Evolutionary conservation across 2,888 invertebrate species (phyloP).

Genomic region (Stenodema calcarata): DNA sequence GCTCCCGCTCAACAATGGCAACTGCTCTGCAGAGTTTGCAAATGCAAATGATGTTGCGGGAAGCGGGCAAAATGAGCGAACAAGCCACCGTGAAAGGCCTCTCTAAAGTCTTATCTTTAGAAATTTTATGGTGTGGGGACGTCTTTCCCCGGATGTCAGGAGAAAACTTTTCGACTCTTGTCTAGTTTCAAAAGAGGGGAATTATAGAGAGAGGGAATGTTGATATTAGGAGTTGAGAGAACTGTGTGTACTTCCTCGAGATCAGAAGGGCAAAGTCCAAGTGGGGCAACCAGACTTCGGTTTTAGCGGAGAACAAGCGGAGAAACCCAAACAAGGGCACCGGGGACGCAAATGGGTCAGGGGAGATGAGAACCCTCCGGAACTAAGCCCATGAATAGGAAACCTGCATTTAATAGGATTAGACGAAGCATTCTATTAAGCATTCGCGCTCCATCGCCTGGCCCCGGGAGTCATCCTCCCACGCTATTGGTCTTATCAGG

Average conservation of each 20-base stretch:
- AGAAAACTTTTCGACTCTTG: background rate
- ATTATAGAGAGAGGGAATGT: background rate
- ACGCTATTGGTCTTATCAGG: conserved; percentile 30
- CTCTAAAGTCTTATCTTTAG: background rate
- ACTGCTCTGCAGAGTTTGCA: conserved; percentile 10
- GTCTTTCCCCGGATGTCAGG: background rate
- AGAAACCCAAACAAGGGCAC: conserved; percentile 15
- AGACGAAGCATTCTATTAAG: conserved; percentile 30
- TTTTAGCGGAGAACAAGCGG: background rate
- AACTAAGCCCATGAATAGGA: conserved; percentile 34
- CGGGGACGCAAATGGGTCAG: conserved; percentile 12
- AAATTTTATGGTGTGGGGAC: conserved; percentile 1
- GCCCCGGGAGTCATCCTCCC: background rate
- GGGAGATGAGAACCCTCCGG: background rate
- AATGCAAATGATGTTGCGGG: conserved; percentile 21
- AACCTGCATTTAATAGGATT: conserved; percentile 33
- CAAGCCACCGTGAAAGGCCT: background rate
- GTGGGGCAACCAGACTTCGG: conserved; percentile 8
- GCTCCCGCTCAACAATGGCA: conserved; percentile 14
- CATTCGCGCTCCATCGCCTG: conserved; percentile 24
- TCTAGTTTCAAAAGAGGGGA: background rate
- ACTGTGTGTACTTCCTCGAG: background rate
- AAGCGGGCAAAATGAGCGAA: background rate
- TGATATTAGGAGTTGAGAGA: background rate
- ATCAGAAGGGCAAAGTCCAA: background rate